Percentiles rank a stretch among this genome's conserved stretches.
Evolutionary conservation across 2,113 vertebrate genomes (phyloP).

Genomic region (Phalacrocorax brasilianus): DNA sequence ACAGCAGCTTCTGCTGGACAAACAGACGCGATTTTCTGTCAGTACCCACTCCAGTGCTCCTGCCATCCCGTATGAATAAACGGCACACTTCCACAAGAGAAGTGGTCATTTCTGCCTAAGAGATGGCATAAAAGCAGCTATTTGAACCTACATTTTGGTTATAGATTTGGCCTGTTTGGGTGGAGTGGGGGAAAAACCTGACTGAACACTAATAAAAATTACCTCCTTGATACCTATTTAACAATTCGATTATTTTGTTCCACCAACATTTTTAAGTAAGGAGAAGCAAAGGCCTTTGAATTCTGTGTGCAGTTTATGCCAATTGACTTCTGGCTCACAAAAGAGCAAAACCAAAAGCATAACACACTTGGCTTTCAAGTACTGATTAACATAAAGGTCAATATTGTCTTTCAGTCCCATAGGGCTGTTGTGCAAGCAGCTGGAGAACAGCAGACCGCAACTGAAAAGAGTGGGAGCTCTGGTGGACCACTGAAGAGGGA

Average conservation of each 20-base stretch:
- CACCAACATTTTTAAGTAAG: background rate
- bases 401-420: background rate
- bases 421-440: background rate
- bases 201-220: background rate
- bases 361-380: background rate
- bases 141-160: background rate
- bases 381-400: slow-evolving; percentile 13
- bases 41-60: background rate
- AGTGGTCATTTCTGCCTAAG: background rate
- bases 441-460: background rate
- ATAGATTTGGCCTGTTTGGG: background rate
- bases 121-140: background rate
- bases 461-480: background rate
- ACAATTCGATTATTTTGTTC: background rate
- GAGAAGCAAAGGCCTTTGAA: background rate
- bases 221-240: background rate
- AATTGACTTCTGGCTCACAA: background rate
- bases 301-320: background rate
- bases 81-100: background rate
- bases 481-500: background rate
- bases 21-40: background rate
- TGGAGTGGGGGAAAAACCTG: background rate
- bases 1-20: background rate
- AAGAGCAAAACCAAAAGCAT: background rate
- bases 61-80: background rate